Base-by-base conservation (phyloP, 2,113 vertebrate species). In the Cebidichthys violaceus region DNA sequence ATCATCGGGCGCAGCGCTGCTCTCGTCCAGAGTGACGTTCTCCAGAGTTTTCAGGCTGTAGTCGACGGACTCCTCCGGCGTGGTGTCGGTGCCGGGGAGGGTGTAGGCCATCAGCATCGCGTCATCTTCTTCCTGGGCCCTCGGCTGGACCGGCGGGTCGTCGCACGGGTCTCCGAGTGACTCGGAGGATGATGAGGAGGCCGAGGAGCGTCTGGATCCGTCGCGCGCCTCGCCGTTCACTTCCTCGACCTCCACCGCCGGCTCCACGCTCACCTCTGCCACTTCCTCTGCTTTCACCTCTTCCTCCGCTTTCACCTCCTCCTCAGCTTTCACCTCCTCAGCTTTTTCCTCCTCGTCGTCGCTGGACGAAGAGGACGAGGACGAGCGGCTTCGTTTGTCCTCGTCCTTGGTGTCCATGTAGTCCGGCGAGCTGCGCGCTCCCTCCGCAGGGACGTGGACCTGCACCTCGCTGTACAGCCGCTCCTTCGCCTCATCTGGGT, bases 31-130 rank as follows among this genome's bases (percentile, higher is more conserved):
- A 3, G 5, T 6, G 6, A 70, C 70, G 0, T 47, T 78, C 69
- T 93, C 93, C 61, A 91, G 81, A 20, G 88, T 88, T 65, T 86
- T 89, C 55, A 94, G 73, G 11, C 76, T 92, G 90, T 88, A 88
- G 73, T 95, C 89, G 1, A 92, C 86, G 0, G 45, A 18, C 43
- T 87, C 85, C 24, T 87, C 85, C 1, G 71, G 83, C 29, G 77
- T 61, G 14, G 66, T 20, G 70, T 71, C 73, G 4, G 35, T 55
- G 31, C 64, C 33, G 0, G 29, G 41, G 33, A 71, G 33, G 5
- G 74, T 81, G 79, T 67, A 86, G 0, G 87, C 84, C 93, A 91
- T 90, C 43, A 84, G 6, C 83, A 91, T 52, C n/a, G 52, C 90
- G 1, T 79, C 78, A 4, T 91, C 87, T 54, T 89, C 91, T 0